Evolutionary conservation across 2,888 invertebrate species (phyloP).

Genomic region (Opisthograptis luteolata): DNA sequence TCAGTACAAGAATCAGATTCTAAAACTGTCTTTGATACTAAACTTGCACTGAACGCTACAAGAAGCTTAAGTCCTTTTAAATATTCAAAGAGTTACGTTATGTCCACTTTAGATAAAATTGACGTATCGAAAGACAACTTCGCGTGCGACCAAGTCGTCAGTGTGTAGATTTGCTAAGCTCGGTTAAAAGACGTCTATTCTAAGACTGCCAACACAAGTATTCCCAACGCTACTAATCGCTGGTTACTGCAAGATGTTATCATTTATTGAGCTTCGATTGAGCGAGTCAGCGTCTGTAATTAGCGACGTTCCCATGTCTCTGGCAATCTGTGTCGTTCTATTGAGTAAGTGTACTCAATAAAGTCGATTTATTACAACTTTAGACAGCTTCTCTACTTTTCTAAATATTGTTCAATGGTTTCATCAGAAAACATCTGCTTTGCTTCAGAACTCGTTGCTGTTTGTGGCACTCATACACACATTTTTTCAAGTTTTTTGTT

Average conservation of each 20-base stretch:
- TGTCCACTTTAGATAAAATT: too few species aligned
- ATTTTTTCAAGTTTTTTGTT: background rate
- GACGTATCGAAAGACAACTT: too few species aligned
- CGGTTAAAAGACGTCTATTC: background rate
- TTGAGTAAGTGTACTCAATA: constrained; percentile 26
- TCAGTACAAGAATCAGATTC: too few species aligned
- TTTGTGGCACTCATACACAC: too few species aligned
- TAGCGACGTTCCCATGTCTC: constrained; percentile 58
- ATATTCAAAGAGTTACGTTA: too few species aligned
- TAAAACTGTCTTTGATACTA: too few species aligned
- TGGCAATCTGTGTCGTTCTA: constrained; percentile 42
- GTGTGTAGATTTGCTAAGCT: background rate
- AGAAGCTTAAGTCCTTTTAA: too few species aligned
- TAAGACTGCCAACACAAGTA: too few species aligned
- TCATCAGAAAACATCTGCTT: too few species aligned
- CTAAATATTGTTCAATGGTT: too few species aligned
- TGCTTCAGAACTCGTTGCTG: too few species aligned
- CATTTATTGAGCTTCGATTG: constrained; percentile 35
- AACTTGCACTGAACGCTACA: too few species aligned
- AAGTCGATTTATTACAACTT: background rate
- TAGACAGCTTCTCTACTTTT: background rate
- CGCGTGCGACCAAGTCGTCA: background rate
- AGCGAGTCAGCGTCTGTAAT: constrained; percentile 58
- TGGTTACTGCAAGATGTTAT: constrained; percentile 25
- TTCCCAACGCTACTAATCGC: constrained; percentile 18